Conservation (phyloP, 92 coral and sea anemone genomes). For the Blastomussa wellsi region DNA sequence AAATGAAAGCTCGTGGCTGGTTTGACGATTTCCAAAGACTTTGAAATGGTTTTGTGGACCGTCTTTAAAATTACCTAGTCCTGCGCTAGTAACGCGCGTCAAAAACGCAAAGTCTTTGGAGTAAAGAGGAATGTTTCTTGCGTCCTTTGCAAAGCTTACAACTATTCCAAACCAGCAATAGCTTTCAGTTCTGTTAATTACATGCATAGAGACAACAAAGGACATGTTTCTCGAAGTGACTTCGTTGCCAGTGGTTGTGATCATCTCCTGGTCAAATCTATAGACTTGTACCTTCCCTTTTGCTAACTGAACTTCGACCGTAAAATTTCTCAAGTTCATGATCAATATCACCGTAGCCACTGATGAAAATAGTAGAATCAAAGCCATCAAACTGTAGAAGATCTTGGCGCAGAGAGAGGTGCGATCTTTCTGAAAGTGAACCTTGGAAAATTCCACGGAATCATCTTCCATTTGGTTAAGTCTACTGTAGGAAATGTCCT, state of each 20-base stretch:
- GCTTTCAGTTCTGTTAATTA: constrained; percentile 59
- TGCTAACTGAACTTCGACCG: constrained; percentile 49
- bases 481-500: constrained; percentile 26
- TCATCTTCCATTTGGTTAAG: constrained; percentile 12
- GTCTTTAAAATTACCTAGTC: constrained; percentile 11
- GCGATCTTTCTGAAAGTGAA: constrained; percentile 34
- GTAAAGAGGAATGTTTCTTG: not conserved
- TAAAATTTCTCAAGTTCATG: constrained; percentile 29
- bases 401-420: constrained; percentile 29
- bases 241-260: constrained; percentile 27
- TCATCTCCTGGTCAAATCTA: constrained; percentile 53
- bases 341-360: constrained; percentile 22
- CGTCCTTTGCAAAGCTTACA: constrained; percentile 32
- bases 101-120: constrained; percentile 34
- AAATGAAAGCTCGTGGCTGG: constrained; percentile 41
- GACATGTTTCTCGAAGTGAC: constrained; percentile 26
- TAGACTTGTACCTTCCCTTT: constrained; percentile 52
- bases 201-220: constrained; percentile 47
- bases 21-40: constrained; percentile 32
- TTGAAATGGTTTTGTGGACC: constrained; percentile 26
- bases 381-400: constrained; percentile 18
- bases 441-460: constrained; percentile 43
- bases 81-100: constrained; percentile 34
- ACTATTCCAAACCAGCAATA: constrained; percentile 57
- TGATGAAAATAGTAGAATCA: constrained; percentile 15